Conservation (phyloP, 37 sponge, comb jelly and placozoan genomes). For the Axinella damicornis region DNA sequence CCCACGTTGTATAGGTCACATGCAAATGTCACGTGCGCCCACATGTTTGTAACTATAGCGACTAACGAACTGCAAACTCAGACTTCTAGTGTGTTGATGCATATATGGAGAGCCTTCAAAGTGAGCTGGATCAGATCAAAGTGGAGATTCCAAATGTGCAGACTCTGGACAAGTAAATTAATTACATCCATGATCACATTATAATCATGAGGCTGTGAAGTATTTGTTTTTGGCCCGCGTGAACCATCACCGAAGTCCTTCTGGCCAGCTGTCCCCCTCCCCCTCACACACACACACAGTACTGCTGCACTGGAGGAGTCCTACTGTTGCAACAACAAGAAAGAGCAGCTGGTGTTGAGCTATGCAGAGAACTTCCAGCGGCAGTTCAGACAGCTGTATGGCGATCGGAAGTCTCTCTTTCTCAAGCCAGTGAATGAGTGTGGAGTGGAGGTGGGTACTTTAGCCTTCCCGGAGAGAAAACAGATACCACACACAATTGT, state of each 20-base stretch:
- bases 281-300: too few species aligned
- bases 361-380: conserved; percentile 93
- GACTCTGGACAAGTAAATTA: too few species aligned
- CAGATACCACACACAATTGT: too few species aligned
- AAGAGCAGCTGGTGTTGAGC: conserved; percentile 77
- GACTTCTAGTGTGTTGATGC: too few species aligned
- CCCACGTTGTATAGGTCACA: too few species aligned
- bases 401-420: conserved; percentile 94
- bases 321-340: conserved; percentile 80
- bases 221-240: too few species aligned
- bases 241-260: too few species aligned
- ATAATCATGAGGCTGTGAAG: too few species aligned
- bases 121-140: conserved; percentile 12
- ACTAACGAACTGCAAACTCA: neutral
- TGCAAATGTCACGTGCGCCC: neutral
- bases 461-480: too few species aligned
- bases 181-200: too few species aligned
- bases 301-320: conserved; percentile 40
- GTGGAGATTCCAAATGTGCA: neutral
- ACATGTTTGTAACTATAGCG: neutral
- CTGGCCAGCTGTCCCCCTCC: too few species aligned
- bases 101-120: conserved; percentile 19
- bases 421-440: conserved; percentile 88
- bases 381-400: conserved; percentile 91
- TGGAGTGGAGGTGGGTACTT: conserved; percentile 76